Evolutionary conservation across 2,888 invertebrate species (phyloP), one percentile per base, ranked within the genome.

Genomic region (Minunthozetes semirufus): DNA sequence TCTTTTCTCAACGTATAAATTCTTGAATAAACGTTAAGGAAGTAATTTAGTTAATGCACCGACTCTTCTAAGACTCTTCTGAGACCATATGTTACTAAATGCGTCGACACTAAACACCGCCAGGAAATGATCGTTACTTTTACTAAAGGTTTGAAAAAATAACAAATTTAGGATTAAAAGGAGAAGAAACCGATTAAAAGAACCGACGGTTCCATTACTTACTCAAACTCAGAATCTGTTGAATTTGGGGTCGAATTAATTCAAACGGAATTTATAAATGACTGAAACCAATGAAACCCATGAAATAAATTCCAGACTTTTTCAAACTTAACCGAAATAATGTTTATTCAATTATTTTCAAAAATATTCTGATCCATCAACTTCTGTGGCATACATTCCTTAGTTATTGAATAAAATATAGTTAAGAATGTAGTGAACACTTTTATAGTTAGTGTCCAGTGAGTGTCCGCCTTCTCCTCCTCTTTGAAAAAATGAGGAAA

Each of bases 41-140:
- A 63, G 63, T 63, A 63, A 63, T 63, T 63, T 63, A 11, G 63
- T 13, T 38, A 63, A 63, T 63, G 63, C 63, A 63, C 63, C 63
- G 29, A 38, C 63, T 63, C 63, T 63, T 63, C n/a, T 27, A 33
- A n/a, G 29, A 38, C 63, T 63, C 63, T 63, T 63, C n/a, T 27
- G 2, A n/a, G 1, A 38, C 63, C 63, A 63, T 63, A 63, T 63
- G 63, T 33, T 63, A 38, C 63, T 63, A 19, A 63, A 63, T 63
- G 33, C 27, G 59, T 59, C 19, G 17, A 13, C 59, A 27, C 27
- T 59, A 2, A 3, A 13, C 59, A 27, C 27, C 15, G 22, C 9
- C 22, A 59, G 27, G 59, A 59, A 59, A 59, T 59, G 27, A 15
- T 59, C 19, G 25, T 59, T 19, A 59, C 59, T 17, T 59, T 59